These are phyloP conservation scores for Oligia strigilis DNA, from an alignment of 2,888 invertebrate species.

Conservation along the genomic window DNA sequence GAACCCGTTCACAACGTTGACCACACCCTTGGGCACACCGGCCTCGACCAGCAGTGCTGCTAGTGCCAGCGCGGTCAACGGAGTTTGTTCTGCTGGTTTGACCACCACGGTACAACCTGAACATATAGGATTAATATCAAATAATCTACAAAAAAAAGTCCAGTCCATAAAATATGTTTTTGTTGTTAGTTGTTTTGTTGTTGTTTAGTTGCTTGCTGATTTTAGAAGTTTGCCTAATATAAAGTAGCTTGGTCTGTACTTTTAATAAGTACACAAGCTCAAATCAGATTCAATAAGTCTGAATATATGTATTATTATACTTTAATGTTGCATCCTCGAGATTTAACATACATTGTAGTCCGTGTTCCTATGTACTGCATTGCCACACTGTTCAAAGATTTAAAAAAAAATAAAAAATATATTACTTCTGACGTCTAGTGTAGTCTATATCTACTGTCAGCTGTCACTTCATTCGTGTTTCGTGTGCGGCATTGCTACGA, in stretches of 20 bases:
- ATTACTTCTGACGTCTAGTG: too few species aligned
- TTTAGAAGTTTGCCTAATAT: not conserved
- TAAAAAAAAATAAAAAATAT: too few species aligned
- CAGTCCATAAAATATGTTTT: not conserved
- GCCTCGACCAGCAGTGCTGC: conserved; percentile 95
- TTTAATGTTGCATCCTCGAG: too few species aligned
- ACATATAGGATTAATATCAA: conserved; percentile 5
- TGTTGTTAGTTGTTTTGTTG: not conserved
- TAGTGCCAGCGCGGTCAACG: conserved; percentile 95
- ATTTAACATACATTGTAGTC: too few species aligned
- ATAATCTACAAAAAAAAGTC: not conserved
- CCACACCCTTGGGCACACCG: conserved; percentile 96
- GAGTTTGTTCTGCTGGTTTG: conserved; percentile 98
- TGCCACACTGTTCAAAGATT: too few species aligned
- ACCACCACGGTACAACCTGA: conserved; percentile 94
- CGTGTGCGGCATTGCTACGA: too few species aligned
- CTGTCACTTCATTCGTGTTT: too few species aligned
- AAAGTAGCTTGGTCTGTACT: not conserved
- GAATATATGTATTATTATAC: not conserved
- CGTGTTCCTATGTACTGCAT: too few species aligned
- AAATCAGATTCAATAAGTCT: not conserved
- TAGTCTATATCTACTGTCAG: too few species aligned
- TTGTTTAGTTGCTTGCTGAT: not conserved
- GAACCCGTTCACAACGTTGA: conserved; percentile 97
- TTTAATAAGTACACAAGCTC: not conserved